Evolutionary conservation across 2,797 vertebrate species (phyloP).

Genomic region (Enteromius trimaculatus): DNA sequence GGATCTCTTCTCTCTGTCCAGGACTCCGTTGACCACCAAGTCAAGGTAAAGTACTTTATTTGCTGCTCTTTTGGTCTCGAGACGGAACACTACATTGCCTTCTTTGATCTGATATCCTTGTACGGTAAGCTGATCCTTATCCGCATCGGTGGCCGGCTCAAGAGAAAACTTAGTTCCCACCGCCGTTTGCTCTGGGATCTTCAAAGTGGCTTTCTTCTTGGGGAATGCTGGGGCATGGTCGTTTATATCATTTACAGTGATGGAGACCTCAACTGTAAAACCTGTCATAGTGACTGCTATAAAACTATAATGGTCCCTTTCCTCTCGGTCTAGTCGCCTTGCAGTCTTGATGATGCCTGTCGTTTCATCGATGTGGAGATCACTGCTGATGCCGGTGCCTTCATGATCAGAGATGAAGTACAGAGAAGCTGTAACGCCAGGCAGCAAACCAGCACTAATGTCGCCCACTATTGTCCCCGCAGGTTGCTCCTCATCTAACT

Average conservation of each 20-base stretch:
- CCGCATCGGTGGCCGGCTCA: slow-evolving; percentile 90
- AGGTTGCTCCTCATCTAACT: slow-evolving; percentile 95
- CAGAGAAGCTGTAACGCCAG: slow-evolving; percentile 84
- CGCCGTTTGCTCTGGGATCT: slow-evolving; percentile 91
- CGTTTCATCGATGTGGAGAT: slow-evolving; percentile 91
- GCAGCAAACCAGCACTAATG: slow-evolving; percentile 90
- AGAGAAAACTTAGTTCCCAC: slow-evolving; percentile 89
- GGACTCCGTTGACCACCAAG: slow-evolving; percentile 83
- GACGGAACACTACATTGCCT: slow-evolving; percentile 86
- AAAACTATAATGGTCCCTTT: slow-evolving; percentile 91
- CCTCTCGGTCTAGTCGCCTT: slow-evolving; percentile 88
- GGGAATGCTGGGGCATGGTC: slow-evolving; percentile 91
- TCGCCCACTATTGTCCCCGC: slow-evolving; percentile 93
- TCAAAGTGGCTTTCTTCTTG: slow-evolving; percentile 78
- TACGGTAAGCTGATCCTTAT: slow-evolving; percentile 86
- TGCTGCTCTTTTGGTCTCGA: slow-evolving; percentile 88
- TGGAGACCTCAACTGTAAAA: slow-evolving; percentile 87
- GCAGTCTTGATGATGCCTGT: slow-evolving; percentile 94
- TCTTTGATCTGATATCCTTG: slow-evolving; percentile 92
- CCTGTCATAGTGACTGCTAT: slow-evolving; percentile 94
- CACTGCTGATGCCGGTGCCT: slow-evolving; percentile 86
- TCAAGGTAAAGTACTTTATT: slow-evolving; percentile 88
- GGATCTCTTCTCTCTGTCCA: slow-evolving; percentile 91
- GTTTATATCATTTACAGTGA: slow-evolving; percentile 93
- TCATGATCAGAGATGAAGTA: slow-evolving; percentile 97